Evolutionary conservation across 2,888 invertebrate genomes (phyloP), one percentile per base, ranked within the genome.

Genomic region (Drosophila imparisetae): DNA sequence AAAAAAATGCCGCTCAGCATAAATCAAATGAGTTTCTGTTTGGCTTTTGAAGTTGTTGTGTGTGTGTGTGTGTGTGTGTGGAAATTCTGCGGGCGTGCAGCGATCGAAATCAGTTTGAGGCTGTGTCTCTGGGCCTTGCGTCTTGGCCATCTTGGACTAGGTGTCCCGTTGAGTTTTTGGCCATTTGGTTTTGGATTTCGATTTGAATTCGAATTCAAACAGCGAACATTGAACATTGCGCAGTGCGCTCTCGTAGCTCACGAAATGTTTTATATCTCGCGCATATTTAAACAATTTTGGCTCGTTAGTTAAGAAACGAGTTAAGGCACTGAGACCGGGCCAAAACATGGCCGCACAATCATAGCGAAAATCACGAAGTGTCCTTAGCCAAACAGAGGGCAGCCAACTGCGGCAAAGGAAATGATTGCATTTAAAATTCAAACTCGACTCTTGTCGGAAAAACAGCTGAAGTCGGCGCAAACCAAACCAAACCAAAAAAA

Each of bases 371-470:
- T 86, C 86, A 86, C 86, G 86, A 86, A 89, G 82, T 75, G 78
- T 86, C 86, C 89, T 89, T 86, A 80, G 63, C 71, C 72, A 58
- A 63, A 69, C 48, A 60, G 42, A 57, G 61, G 75, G 77, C 71
- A 72, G 67, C 61, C 54, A 71, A 83, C 71, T 83, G 78, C 77
- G 80, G 83, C 80, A 88, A 91, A 91, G 90, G 90, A 90, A 91
- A 90, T 86, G 90, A 90, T 90, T 91, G 91, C 91, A 91, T 91
- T 91, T 91, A 84, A 91, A 91, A 91, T 91, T 90, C 91, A 91
- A 91, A 91, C 91, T 84, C 76, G 59, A 80, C 49, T 55, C 71
- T 69, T 38, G 64, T 67, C 62, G 75, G 71, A 80, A 81, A 87
- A 89, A 87, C 90, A 82, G 88, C 87, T 86, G 90, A 88, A 88